phyloP scores from a whole-genome alignment of 2,797 vertebrate species.

The Cossypha caffra region DNA sequence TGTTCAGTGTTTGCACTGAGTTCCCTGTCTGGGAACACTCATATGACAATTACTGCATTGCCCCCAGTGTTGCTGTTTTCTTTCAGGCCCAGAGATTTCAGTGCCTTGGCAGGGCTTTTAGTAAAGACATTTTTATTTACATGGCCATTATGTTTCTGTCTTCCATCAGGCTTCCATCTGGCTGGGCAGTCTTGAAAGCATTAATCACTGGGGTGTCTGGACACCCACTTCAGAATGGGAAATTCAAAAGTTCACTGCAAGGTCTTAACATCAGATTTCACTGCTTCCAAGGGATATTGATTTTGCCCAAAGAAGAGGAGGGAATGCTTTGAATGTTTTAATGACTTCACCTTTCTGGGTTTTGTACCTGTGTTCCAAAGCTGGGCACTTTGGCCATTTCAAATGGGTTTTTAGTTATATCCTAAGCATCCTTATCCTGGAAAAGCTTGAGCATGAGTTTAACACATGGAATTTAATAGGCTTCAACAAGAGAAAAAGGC shows the following conservation, averaged over 20 bases:
- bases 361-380: not conserved
- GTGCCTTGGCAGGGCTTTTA: not conserved
- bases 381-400: not conserved
- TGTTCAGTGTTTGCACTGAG: not conserved
- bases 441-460: not conserved
- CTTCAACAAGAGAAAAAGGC: not conserved
- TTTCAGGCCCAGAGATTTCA: not conserved
- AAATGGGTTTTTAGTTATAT: not conserved
- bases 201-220: not conserved
- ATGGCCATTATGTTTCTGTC: not conserved
- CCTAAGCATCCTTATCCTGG: not conserved
- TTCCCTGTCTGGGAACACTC: not conserved
- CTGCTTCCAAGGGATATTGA: not conserved
- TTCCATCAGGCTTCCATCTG: constrained; percentile 10
- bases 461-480: not conserved
- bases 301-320: not conserved
- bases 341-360: not conserved
- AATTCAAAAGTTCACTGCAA: not conserved
- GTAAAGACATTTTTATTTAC: constrained; percentile 1
- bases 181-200: not conserved
- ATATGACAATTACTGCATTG: accelerated
- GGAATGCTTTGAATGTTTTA: not conserved
- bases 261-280: not conserved
- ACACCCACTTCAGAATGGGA: not conserved
- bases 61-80: not conserved